Base-by-base conservation (phyloP, 2,113 vertebrate species). In the Tragelaphus strepsiceros region DNA sequence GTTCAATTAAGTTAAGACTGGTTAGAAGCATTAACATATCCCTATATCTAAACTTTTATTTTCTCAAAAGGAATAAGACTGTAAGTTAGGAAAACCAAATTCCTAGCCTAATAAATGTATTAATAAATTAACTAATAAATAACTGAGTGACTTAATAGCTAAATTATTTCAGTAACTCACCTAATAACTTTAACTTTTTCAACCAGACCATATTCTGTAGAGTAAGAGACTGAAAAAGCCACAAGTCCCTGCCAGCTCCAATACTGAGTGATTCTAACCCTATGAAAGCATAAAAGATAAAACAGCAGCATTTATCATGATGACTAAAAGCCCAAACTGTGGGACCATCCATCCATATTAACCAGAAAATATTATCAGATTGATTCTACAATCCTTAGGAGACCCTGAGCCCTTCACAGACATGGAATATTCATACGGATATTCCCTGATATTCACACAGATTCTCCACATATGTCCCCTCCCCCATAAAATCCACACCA, bases 41-140 rank as follows among this genome's bases (percentile, higher is more conserved):
- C 56, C 56, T 46, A 1, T 21, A 32, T 6, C 21, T n/a, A 7
- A 21, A 49, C 13, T 32, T 94, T 3, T 2, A 93, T 51, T 82
- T 87, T 71, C 56, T 90, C 56, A 88, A 87, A 97, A 87, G 83
- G 84, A 88, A 5, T 49, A 35, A 87, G 71, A 78, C 16, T 35
- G 2, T 21, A 28, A 51, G 77, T 71, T 53, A 56, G 46, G 30
- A 95, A 92, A 93, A 30, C 3, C 51, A 49, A 39, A n/a, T 91
- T 62, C 35, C 8, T 64, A 53, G 9, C 6, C 14, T 58, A 67
- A 90, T 32, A 85, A 58, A 32, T 43, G 35, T 91, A 59, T 53
- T 43, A 39, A 59, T 74, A 30, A 74, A 19, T 78, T 51, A 59
- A 94, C 19, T 30, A 39, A 84, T 21, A 84, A 46, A 53, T 28